Evolutionary conservation across 2,888 invertebrate genomes (phyloP), one percentile per base, ranked within the genome.

Genomic region (Apomyelois bistriatella): DNA sequence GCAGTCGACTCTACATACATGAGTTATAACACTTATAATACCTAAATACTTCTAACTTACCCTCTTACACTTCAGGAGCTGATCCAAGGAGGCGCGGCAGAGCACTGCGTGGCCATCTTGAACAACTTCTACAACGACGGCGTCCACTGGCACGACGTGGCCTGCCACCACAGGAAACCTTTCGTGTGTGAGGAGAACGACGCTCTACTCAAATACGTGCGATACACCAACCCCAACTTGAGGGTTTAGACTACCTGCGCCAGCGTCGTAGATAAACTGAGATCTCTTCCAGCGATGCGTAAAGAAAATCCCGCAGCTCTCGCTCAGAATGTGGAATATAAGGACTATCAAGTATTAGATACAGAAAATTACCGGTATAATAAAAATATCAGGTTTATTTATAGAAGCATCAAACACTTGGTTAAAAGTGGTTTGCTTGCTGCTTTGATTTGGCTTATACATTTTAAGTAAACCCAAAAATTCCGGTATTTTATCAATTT

Each of bases 81-180:
- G 61, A 92, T 94, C 72, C 95, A 95, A 82, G 94, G 94, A 22
- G 97, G 97, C 48, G 96, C 96, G 1, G 92, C 94, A 28, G 97
- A 97, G 83, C 96, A 96, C 79, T 97, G 97, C 74, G 79, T 97
- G 59, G 97, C 96, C 1, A 91, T 97, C 60, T 89, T 97, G 50
- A 97, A 97, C 87, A 95, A 97, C 80, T 97, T 97, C 91, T 97
- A 97, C 91, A 95, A 96, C 67, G 97, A 97, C 71, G 97, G 97
- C 28, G 94, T 97, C 48, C 95, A 96, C 82, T 97, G 97, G 97
- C 97, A 97, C 76, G 94, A 97, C 75, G 97, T 97, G 48, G 97
- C 97, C 58, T 97, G 97, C 77, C 97, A 97, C 76, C 97, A 97
- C 79, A 93, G 94, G 77, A 97, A 97, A 82, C 94, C 97, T 0